Conservation (phyloP, 2,797 vertebrate species). For the Aselliscus stoliczkanus region DNA sequence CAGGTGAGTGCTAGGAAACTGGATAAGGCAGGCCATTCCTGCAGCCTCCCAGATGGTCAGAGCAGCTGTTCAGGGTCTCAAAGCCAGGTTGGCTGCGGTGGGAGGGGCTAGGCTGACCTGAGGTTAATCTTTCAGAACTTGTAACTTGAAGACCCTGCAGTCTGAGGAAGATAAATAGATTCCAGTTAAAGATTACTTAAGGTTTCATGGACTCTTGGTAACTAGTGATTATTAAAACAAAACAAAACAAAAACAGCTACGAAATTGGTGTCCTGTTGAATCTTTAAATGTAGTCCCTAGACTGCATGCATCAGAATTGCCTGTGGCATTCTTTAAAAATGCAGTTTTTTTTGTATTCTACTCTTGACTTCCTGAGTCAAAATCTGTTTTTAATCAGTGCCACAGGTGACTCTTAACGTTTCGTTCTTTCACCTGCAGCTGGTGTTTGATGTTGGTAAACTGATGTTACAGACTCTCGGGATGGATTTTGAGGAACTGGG, state of each 20-base stretch:
- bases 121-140: background rate
- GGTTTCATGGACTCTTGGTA: background rate
- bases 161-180: background rate
- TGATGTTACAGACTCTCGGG: background rate
- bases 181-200: background rate
- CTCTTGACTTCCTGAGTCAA: background rate
- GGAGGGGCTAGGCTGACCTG: background rate
- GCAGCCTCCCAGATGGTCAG: background rate
- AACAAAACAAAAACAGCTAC: background rate
- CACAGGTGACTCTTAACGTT: background rate
- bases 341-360: background rate
- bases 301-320: accelerated
- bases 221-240: background rate
- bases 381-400: background rate
- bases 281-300: background rate
- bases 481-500: background rate
- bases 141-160: constrained; percentile 20
- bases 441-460: background rate
- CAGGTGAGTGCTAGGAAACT: background rate
- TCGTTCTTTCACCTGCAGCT: background rate
- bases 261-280: too few species aligned
- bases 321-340: background rate
- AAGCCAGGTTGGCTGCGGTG: background rate
- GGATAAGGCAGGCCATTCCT: background rate
- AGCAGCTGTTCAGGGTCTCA: background rate